Base-by-base conservation (phyloP, 2,797 vertebrate genomes). In the Lutjanus campechanus region DNA sequence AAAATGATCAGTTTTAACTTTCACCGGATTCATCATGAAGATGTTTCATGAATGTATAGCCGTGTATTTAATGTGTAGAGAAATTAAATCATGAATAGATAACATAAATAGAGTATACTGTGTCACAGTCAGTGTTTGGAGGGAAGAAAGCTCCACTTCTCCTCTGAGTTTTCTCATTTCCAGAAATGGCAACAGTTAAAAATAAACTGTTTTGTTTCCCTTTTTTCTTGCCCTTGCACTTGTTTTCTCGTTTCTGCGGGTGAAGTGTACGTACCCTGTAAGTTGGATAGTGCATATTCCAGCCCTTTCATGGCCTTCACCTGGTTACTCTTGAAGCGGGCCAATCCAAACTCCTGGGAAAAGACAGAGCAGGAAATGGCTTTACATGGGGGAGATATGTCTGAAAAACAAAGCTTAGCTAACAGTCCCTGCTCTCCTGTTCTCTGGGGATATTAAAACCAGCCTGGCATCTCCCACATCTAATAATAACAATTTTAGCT, bases 291-390 rank as follows among this genome's bases (percentile, higher is more conserved):
- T 0, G 94, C 93, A 7, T 93, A 92, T 50, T 96, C 95, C 91
- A 96, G 91, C 2, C 95, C 95, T 80, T 95, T 95, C 92, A 95
- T 94, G 74, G 95, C 89, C 85, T 95, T 96, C 83, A 84, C 80
- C 93, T 96, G 95, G 93, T 96, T 96, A 77, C 92, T 96, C 90
- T 95, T 96, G 84, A 95, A 95, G 68, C 95, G 94, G 62, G 95
- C 94, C 89, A 95, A 88, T 78, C 95, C 95, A 81, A 96, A 96
- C 91, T 96, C 95, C 95, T 96, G 89, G 43, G 71, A 82, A 71
- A 84, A 85, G 17, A 82, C 75, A 73, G 65, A 79, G 80, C 76
- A 89, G 82, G 77, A 88, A 91, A 75, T 36, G 46, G 50, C 76
- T 85, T 76, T 64, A 77, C 22, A 81, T 78, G 64, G n/a, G 54